phyloP scores from a whole-genome alignment of 2,797 vertebrate species.

The Columba guinea region DNA sequence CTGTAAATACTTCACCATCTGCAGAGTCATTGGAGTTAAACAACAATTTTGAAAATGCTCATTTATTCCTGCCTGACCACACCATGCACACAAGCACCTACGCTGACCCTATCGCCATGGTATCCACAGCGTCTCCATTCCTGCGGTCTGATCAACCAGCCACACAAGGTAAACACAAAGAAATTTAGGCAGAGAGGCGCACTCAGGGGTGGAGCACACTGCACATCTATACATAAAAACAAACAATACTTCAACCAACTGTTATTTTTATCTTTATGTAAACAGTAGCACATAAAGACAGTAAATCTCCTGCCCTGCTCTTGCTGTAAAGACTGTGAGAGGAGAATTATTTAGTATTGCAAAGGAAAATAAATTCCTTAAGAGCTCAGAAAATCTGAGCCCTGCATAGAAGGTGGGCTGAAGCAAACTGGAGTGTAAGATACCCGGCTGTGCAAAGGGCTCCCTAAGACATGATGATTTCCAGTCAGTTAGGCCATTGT shows the following conservation, averaged over 20 bases:
- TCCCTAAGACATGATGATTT: background rate
- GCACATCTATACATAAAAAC: background rate
- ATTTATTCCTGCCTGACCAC: background rate
- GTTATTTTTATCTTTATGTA: background rate
- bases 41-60: background rate
- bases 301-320: background rate
- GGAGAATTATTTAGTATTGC: background rate
- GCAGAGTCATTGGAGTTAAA: constrained; percentile 21
- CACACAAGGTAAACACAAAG: background rate
- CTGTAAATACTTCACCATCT: constrained; percentile 7
- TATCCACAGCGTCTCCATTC: background rate
- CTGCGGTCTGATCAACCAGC: background rate
- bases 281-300: constrained; percentile 4
- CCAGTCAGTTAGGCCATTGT: background rate
- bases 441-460: background rate
- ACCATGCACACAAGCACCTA: background rate
- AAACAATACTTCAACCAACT: constrained; percentile 25
- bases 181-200: background rate
- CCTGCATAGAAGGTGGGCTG: background rate
- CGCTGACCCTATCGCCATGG: background rate
- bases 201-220: background rate
- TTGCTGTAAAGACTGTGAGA: background rate
- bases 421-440: background rate
- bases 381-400: background rate
- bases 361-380: background rate